Evolutionary conservation across 2,888 invertebrate genomes (phyloP), one percentile per base, ranked within the genome.

Genomic region (Rhamnusium bicolor): DNA sequence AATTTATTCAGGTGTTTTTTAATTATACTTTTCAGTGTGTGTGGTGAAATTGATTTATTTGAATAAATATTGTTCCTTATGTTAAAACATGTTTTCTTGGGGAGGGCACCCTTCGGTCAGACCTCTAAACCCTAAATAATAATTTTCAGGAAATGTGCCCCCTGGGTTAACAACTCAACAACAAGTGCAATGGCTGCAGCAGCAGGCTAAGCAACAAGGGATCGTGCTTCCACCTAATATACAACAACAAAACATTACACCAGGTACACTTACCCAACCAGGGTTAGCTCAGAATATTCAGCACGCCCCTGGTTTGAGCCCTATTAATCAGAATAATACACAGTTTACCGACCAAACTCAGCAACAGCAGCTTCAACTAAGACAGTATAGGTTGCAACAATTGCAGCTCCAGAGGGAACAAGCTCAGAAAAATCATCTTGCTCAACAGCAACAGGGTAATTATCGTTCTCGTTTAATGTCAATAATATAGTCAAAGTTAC

Each of bases 371-470:
- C 71, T 85, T 12, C 86, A 87, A 82, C 88, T 91, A 83, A 83
- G 92, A 83, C 93, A 93, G 83, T 91, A 91, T 84, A 90, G 92
- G 84, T 89, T 92, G 79, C 92, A 92, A 81, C 92, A 92, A 83
- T 87, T 92, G 73, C 92, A 92, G 79, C 66, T 84, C 70, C 83
- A 83, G 74, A 69, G 84, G 49, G 84, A 83, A 63, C 84, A 84
- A 74, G 84, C 82, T 7, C 84, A 84, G 72, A 85, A 84, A 72
- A 81, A 76, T 49, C 81, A 79, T 62, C 40, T 82, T 18, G 77
- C 79, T 10, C 83, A 81, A 56, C 82, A 84, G 56, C 82, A 84
- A 61, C 82, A 77, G 74, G 75, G 75, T 74, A 54, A 2, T 16
- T 18, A 16, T 8, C 3, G n/a, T 18, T 51, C 24, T 6, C 14